Conservation (phyloP, 2,888 invertebrate genomes). For the Linnaemya tessellans region DNA sequence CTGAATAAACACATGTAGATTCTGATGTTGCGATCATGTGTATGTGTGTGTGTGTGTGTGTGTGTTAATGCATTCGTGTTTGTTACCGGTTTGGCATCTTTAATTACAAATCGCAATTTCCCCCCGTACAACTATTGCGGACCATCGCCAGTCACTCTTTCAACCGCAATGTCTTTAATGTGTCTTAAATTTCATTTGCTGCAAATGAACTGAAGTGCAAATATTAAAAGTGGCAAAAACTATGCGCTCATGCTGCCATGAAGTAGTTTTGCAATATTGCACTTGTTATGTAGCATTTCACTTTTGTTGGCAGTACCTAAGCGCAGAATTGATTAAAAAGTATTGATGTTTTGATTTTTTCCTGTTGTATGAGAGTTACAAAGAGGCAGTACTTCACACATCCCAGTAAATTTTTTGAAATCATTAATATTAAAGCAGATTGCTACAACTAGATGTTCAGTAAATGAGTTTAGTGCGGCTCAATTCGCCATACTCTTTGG, state of each 20-base stretch:
- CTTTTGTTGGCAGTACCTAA: background rate
- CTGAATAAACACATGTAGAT: slow-evolving; percentile 1
- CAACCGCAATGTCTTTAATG: slow-evolving; percentile 46
- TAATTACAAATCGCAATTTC: slow-evolving; percentile 42
- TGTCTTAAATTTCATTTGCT: slow-evolving; percentile 58
- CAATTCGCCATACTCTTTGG: too few relatives aligned
- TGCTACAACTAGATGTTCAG: too few relatives aligned
- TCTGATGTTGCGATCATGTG: background rate
- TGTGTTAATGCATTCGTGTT: slow-evolving; percentile 7
- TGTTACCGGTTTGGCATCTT: slow-evolving; percentile 7
- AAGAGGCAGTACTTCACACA: background rate
- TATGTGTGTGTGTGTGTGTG: background rate
- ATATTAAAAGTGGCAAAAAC: slow-evolving; percentile 3
- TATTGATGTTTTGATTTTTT: slow-evolving; percentile 1
- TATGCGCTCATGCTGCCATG: background rate
- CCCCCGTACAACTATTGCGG: background rate
- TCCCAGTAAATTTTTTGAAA: background rate
- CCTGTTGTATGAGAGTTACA: background rate
- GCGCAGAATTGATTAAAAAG: slow-evolving; percentile 1
- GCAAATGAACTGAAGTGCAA: slow-evolving; percentile 23
- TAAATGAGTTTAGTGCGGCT: too few relatives aligned
- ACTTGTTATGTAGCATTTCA: slow-evolving; percentile 16
- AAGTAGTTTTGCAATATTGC: slow-evolving; percentile 21
- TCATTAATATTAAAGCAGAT: background rate
- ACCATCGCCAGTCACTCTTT: slow-evolving; percentile 14